These are phyloP conservation scores for Coregonus clupeaformis DNA, from an alignment of 2,113 vertebrate genomes.

Conservation along the genomic window DNA sequence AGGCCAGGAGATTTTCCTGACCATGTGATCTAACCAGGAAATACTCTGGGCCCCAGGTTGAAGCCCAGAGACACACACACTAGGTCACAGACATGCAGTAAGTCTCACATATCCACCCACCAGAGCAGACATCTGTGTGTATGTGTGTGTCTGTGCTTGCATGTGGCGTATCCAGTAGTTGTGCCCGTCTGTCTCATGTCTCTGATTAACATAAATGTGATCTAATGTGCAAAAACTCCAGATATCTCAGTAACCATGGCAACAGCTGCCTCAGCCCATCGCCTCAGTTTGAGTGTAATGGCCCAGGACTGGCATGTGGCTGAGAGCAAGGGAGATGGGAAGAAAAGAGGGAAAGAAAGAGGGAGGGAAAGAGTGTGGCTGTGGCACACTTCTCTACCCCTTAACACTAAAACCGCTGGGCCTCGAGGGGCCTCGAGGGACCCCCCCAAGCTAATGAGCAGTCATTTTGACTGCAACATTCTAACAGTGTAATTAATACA, in stretches of 20 bases:
- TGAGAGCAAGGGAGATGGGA: not conserved
- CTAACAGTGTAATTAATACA: not conserved
- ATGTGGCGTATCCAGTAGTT: slow-evolving; percentile 26
- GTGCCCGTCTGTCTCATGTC: slow-evolving; percentile 4
- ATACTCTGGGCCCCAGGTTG: too few relatives aligned
- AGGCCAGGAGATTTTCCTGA: not conserved
- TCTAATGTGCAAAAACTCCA: slow-evolving; percentile 33
- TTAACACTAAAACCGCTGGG: not conserved
- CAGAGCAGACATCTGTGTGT: too few relatives aligned
- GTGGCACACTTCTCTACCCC: not conserved
- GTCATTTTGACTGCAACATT: too few relatives aligned
- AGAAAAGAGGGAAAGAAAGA: not conserved
- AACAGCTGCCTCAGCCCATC: slow-evolving; percentile 41
- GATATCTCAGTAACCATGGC: slow-evolving; percentile 46
- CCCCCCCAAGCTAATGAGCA: too few relatives aligned
- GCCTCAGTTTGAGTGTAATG: slow-evolving; percentile 33
- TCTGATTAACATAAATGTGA: slow-evolving; percentile 47
- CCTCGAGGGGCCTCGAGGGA: too few relatives aligned
- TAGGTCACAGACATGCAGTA: too few relatives aligned
- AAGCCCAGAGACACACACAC: not conserved
- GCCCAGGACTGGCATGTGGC: slow-evolving; percentile 13
- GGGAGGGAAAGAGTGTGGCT: not conserved
- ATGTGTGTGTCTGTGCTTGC: too few relatives aligned
- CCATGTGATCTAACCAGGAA: too few relatives aligned
- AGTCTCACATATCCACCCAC: slow-evolving; percentile 7